Percentiles rank a stretch among this genome's conserved stretches.
Conservation (phyloP, 2,113 vertebrate genomes). For the Nerophis lumbriciformis region DNA sequence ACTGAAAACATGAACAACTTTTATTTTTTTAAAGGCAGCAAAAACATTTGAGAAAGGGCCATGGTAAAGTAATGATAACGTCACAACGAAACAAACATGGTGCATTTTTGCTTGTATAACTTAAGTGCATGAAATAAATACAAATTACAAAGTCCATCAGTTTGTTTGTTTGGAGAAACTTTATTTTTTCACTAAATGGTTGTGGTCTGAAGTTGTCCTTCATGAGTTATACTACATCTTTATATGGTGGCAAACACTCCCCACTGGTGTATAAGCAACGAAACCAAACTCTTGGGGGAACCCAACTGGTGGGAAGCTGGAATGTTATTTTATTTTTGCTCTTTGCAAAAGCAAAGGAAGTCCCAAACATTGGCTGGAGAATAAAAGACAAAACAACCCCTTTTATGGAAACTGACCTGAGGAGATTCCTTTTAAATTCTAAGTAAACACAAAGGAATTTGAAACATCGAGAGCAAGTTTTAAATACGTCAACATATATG, state of each 20-base stretch:
- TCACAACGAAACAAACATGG: no score
- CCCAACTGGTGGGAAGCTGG: slow-evolving; percentile 25
- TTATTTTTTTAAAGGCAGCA: no score
- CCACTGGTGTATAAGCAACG: slow-evolving; percentile 7
- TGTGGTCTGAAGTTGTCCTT: no score
- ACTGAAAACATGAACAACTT: no score
- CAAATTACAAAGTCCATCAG: no score
- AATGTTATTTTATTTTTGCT: slow-evolving; percentile 12
- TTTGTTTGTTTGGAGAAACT: no score
- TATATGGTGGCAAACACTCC: slow-evolving; percentile 36
- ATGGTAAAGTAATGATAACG: no score
- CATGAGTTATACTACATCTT: neutral
- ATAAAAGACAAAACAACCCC: slow-evolving; percentile 6
- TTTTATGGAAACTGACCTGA: slow-evolving; percentile 12
- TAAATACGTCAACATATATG: slow-evolving; percentile 3
- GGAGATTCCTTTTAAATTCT: slow-evolving; percentile 2
- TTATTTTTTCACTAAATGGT: no score
- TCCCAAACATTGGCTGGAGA: slow-evolving; percentile 1
- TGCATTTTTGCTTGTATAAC: no score
- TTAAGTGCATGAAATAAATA: no score
- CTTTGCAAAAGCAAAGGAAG: slow-evolving; percentile 3
- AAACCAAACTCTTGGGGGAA: slow-evolving; percentile 20
- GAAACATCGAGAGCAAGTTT: neutral
- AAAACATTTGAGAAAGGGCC: no score
- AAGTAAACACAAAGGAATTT: slow-evolving; percentile 5